These are phyloP conservation scores for Grus americana DNA, from an alignment of 2,113 vertebrate genomes.

Conservation along the genomic window DNA sequence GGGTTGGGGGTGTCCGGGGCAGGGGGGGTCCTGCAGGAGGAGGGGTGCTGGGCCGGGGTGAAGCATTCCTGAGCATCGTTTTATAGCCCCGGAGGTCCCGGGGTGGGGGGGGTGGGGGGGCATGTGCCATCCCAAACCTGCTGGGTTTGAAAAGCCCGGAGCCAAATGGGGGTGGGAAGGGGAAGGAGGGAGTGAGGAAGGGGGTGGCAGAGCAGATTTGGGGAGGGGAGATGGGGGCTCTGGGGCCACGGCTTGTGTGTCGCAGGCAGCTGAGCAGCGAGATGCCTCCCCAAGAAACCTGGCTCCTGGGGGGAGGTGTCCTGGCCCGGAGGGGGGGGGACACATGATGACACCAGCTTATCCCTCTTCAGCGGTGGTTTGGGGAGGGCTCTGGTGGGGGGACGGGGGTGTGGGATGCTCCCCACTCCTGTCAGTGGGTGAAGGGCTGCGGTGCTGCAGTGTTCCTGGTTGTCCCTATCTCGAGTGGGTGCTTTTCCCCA, in stretches of 20 bases:
- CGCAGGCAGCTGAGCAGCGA: background rate
- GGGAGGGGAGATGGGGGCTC: background rate
- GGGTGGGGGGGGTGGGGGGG: no score
- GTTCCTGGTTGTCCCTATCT: background rate
- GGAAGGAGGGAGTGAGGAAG: fast-evolving
- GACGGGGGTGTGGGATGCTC: no score
- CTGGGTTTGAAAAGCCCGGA: no score
- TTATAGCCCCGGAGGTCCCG: no score
- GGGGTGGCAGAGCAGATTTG: background rate
- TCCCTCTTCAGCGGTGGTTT: fast-evolving
- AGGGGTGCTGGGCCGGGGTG: no score
- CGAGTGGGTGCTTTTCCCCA: constrained; percentile 64
- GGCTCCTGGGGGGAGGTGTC: background rate
- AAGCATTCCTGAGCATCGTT: no score
- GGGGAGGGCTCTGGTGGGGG: fast-evolving
- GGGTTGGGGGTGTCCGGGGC: no score
- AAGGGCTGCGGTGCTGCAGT: fast-evolving
- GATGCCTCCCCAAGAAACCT: background rate
- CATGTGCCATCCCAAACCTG: no score
- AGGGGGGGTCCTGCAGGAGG: no score
- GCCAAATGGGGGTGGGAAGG: no score
- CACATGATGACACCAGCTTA: background rate
- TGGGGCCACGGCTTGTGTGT: background rate
- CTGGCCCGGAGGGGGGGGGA: fast-evolving
- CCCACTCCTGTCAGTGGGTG: fast-evolving